Evolutionary conservation across 2,797 vertebrate species (phyloP).

Genomic region (Cirrhinus mrigala): DNA sequence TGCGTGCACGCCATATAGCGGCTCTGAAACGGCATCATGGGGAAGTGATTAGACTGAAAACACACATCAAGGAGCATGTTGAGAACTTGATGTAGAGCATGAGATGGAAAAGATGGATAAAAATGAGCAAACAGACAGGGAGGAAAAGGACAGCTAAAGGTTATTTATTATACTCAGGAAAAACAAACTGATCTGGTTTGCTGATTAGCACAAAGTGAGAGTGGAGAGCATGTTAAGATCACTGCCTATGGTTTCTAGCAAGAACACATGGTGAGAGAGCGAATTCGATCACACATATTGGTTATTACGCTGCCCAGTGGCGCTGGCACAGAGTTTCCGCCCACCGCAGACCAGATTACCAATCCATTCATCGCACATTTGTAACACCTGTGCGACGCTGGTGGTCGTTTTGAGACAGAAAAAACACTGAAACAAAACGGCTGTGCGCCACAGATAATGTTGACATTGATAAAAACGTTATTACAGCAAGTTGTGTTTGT

Average conservation of each 20-base stretch:
- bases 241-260: conserved; percentile 14
- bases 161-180: conserved; percentile 63
- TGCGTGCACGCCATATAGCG: conserved; percentile 19
- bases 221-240: conserved; percentile 59
- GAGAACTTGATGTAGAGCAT: conserved; percentile 3
- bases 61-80: conserved; percentile 33
- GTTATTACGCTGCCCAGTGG: neutral
- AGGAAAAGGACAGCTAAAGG: conserved; percentile 40
- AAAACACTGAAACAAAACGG: conserved; percentile 3
- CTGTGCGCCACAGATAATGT: neutral
- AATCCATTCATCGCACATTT: neutral
- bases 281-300: neutral
- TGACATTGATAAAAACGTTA: neutral
- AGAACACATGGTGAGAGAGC: neutral
- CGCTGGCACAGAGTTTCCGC: neutral
- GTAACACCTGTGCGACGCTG: neutral
- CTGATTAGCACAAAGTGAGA: conserved; percentile 60
- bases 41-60: conserved; percentile 58
- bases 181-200: conserved; percentile 62
- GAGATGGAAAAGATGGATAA: conserved; percentile 32
- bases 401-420: neutral
- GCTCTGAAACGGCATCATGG: conserved; percentile 55
- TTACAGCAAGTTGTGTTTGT: neutral
- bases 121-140: conserved; percentile 16
- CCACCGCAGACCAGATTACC: neutral